These are phyloP conservation scores for Caenorhabditis sp. DNA, from an alignment of 2,888 invertebrate genomes.

Conservation along the genomic window DNA sequence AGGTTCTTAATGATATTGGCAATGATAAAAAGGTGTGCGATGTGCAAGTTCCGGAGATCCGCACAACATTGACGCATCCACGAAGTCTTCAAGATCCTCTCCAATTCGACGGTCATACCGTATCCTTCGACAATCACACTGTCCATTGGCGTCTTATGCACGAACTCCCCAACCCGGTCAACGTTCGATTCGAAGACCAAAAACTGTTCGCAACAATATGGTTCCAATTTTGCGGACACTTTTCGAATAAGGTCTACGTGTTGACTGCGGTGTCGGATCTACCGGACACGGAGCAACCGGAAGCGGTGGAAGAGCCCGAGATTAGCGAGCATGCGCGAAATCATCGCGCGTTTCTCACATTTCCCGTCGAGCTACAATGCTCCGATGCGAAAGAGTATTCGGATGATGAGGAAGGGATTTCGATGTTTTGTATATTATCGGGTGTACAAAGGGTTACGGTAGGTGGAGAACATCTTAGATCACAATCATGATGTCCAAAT, in stretches of 20 bases:
- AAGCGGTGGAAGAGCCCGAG: conserved; percentile 12
- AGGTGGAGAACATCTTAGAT: too few relatives aligned
- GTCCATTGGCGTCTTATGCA: conserved; percentile 69
- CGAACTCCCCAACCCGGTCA: conserved; percentile 68
- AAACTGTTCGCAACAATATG: conserved; percentile 63
- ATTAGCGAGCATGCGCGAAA: conserved; percentile 52
- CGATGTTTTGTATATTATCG: conserved; percentile 61
- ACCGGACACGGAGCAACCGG: conserved; percentile 11
- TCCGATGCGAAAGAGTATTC: conserved; percentile 50
- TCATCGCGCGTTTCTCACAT: conserved; percentile 63
- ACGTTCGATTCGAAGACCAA: conserved; percentile 51
- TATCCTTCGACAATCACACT: conserved; percentile 67
- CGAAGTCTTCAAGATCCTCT: conserved; percentile 71
- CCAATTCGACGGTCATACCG: conserved; percentile 67
- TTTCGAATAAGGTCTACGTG: conserved; percentile 70
- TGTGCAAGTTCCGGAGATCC: conserved; percentile 72
- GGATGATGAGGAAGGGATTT: conserved; percentile 68
- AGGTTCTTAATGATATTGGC: conserved; percentile 68
- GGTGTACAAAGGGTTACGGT: conserved; percentile 62
- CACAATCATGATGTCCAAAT: too few relatives aligned
- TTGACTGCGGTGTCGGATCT: conserved; percentile 62
- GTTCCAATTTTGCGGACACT: conserved; percentile 70
- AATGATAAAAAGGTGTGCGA: conserved; percentile 66
- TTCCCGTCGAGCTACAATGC: conserved; percentile 55
- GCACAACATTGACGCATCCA: conserved; percentile 70